phyloP scores from a whole-genome alignment of 2,888 invertebrate species.

The Trachelus tabidus region DNA sequence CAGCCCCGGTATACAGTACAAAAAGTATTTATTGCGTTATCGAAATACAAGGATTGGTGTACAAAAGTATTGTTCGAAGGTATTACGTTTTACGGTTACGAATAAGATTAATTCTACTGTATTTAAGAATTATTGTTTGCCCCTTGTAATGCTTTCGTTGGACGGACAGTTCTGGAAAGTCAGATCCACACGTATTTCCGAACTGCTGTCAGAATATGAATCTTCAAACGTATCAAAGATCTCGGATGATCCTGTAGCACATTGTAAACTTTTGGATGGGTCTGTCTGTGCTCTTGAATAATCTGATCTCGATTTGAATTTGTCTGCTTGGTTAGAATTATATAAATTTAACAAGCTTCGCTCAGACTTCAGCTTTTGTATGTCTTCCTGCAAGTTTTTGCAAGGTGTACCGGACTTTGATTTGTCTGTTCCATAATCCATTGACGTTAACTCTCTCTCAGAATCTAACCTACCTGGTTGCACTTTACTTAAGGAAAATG shows the following conservation, averaged over 20 bases:
- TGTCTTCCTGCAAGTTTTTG: neutral
- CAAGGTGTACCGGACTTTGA: neutral
- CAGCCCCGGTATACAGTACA: neutral
- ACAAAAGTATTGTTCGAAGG: neutral
- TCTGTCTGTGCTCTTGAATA: neutral
- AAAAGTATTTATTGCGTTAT: constrained; percentile 21
- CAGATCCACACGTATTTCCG: neutral
- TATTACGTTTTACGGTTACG: constrained; percentile 6
- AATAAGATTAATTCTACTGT: neutral
- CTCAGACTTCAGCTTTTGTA: neutral
- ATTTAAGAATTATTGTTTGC: neutral
- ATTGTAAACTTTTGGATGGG: neutral
- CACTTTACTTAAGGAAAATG: neutral
- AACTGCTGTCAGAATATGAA: neutral
- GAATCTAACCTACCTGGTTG: neutral
- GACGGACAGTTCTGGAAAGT: neutral
- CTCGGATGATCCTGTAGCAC: neutral
- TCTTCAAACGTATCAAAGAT: neutral
- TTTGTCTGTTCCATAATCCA: neutral
- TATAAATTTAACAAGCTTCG: constrained; percentile 27
- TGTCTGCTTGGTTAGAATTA: constrained; percentile 13
- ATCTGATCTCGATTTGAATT: neutral
- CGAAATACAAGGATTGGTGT: constrained; percentile 14
- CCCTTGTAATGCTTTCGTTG: neutral
- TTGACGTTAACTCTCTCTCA: neutral